Evolutionary conservation across 2,797 vertebrate genomes (phyloP).

Genomic region (Myotis vivesi): DNA sequence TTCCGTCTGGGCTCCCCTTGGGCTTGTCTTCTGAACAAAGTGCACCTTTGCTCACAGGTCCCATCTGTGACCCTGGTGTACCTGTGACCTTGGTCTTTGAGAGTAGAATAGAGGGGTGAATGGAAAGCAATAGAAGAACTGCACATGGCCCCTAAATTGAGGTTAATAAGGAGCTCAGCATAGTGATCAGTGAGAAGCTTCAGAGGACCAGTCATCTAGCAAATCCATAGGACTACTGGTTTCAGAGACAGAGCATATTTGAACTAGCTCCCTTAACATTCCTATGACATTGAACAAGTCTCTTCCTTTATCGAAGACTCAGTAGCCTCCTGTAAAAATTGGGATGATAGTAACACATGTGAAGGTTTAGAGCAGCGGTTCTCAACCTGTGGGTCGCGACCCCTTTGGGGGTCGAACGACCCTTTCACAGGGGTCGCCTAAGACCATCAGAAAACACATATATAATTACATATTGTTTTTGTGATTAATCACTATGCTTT

Average conservation of each 20-base stretch:
- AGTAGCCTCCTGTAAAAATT: neutral
- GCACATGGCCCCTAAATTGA: accelerated
- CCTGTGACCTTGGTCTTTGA: neutral
- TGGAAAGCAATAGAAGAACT: neutral
- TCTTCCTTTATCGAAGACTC: conserved; percentile 15
- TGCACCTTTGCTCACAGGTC: neutral
- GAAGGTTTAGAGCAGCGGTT: neutral
- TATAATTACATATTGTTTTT: no score
- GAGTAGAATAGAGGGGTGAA: neutral
- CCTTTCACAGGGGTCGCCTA: no score
- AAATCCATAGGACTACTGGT: neutral
- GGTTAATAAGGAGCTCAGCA: neutral
- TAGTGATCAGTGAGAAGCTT: neutral
- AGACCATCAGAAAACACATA: no score
- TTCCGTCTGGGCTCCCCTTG: neutral
- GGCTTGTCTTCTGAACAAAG: conserved; percentile 37
- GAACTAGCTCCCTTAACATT: neutral
- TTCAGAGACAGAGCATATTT: neutral
- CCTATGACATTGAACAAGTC: neutral
- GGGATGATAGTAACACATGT: neutral
- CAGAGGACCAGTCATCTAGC: accelerated
- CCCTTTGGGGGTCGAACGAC: no score
- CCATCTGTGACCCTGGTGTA: neutral
- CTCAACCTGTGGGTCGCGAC: no score
- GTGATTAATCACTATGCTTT: no score